Evolutionary conservation across 2,797 vertebrate species (phyloP), one percentile per base, ranked within the genome.

Genomic region (Valencia hispanica): DNA sequence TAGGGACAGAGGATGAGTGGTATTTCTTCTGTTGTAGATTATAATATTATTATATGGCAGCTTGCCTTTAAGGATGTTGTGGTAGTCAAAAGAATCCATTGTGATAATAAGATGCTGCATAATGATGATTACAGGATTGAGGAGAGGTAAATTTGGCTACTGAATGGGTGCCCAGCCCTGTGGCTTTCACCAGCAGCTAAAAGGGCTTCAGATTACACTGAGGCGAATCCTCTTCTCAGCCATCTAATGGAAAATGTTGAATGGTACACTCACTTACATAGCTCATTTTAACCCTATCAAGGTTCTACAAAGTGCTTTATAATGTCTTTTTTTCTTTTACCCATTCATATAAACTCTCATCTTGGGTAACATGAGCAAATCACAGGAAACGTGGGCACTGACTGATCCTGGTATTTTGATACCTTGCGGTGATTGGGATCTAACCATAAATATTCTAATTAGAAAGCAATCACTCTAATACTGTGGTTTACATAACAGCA

Each of bases 11-110:
- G 70, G 73, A 79, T 86, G 77, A 70, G 87, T 74, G 63, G 73
- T 22, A 12, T 61, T 6, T 11, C 84, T 89, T 83, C 74, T 77
- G 80, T 77, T 83, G 84, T 87, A 85, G 85, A 87, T 91, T 86
- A 89, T 85, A 75, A 84, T 87, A 88, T 88, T 82, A 81, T 87
- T 82, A 72, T 75, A 77, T 81, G 86, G 84, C 85, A 80, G 75
- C 68, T 59, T 78, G 86, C 87, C 88, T 90, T 90, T 85, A 83
- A 89, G 74, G 72, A 41, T 65, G 72, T 79, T 85, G 86, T 76
- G 87, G 88, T 91, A 89, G 91, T 91, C 91, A 90, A 89, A 91
- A 89, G 81, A 88, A 84, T 79, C 79, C 88, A 86, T 83, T 80
- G 82, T 85, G 88, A 92, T 92, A 89, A 92, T 88, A 91, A 91